Evolutionary conservation across 1,140 invertebrate genomes (phyloP), one percentile per base, ranked within the genome.

Genomic region (Cardiocondyla obscurior): DNA sequence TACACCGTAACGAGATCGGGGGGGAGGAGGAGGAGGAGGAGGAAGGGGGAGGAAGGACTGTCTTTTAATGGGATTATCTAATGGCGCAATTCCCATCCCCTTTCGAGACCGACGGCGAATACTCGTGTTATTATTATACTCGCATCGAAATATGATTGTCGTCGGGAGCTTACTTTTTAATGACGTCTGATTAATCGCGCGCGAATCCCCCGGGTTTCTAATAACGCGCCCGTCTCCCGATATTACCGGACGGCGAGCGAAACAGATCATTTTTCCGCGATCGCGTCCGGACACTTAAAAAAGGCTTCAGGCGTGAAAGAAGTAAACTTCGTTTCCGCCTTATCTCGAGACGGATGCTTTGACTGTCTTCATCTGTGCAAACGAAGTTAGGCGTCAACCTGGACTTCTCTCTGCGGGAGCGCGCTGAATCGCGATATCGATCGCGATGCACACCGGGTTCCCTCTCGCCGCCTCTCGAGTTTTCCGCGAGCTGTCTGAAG

Each of bases 291-390:
- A 79, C 74, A 79, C 36, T 79, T 79, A 79, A 79, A 69, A 79
- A 62, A 36, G 22, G 62, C 22, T 69, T 69, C 30, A 79, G 62
- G 74, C 74, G 49, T 79, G 62, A 69, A 79, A 79, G 46, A 79
- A 79, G 46, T 69, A 79, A 79, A 79, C 62, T 79, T 79, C 49
- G 46, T 79, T 79, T 67, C 62, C 49, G 46, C 25, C 74, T 69
- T 79, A 79, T 79, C 74, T 79, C 74, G 62, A 69, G 46, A 79
- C 74, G 62, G 62, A 79, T 53, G 74, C 74, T 79, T 79, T 79
- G 74, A 79, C 42, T 57, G 53, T 39, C 46, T 57, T 67, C 33
- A 58, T 76, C 30, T 46, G 57, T 49, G 51, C 60, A 64, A 83
- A 65, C 83, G 58, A 74, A 62, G 53, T 62, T 58, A 49, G 44